Conservation (phyloP, 2,113 vertebrate species). For the Periophthalmus modestus region DNA sequence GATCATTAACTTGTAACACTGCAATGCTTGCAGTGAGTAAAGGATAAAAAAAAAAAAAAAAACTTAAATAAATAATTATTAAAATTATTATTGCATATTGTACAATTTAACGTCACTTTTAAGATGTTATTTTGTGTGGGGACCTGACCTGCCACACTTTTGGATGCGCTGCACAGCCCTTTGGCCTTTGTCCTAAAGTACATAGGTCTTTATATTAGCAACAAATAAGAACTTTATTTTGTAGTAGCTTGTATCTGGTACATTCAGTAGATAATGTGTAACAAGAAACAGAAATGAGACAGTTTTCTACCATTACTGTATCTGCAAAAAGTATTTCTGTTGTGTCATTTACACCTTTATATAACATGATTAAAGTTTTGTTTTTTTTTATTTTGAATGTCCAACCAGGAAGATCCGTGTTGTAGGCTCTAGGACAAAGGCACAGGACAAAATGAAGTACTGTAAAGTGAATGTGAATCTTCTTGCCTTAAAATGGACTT, state of each 20-base stretch:
- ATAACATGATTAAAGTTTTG: background rate
- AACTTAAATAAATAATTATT: too few species aligned
- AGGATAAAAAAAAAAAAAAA: too few species aligned
- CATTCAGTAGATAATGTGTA: too few species aligned
- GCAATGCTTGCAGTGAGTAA: too few species aligned
- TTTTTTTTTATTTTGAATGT: background rate
- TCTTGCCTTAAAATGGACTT: slow-evolving; percentile 69
- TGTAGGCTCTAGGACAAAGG: too few species aligned
- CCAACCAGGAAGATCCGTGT: too few species aligned
- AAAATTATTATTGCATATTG: too few species aligned
- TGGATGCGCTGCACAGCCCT: background rate
- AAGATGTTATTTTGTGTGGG: background rate
- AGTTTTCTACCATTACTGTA: background rate
- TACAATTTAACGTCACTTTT: background rate
- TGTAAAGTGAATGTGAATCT: slow-evolving; percentile 15
- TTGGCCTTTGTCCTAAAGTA: background rate
- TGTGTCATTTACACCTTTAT: background rate
- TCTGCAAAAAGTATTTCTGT: background rate
- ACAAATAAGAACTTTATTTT: too few species aligned
- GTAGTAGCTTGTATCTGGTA: too few species aligned
- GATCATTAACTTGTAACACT: too few species aligned
- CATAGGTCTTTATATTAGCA: background rate
- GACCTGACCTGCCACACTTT: background rate
- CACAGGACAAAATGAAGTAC: background rate
- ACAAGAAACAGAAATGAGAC: background rate